Base-by-base conservation (phyloP, 2,113 vertebrate genomes). In the Progne subis region DNA sequence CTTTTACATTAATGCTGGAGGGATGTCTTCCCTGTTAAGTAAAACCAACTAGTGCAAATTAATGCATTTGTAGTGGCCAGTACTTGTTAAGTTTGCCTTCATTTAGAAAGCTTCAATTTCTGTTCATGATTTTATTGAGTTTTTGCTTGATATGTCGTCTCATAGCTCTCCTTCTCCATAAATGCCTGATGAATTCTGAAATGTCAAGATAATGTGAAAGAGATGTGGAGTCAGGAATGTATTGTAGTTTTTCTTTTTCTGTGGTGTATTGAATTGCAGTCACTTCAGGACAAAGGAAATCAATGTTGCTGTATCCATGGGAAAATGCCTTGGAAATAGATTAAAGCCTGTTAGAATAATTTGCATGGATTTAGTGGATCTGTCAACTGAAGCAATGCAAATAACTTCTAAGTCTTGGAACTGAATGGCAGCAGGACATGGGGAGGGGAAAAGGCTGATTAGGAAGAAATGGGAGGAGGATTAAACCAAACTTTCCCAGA, bases 401-500 rank as follows among this genome's bases (percentile, higher is more conserved):
- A 78, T 93, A 83, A 78, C 56, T 91, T 94, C 47, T 63, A 52
- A 93, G 71, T 80, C 92, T 59, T 90, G 82, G 52, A 82, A 74
- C 60, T 64, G 88, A 92, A 83, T 93, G 78, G 79, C 52, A 53
- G 23, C 5, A 15, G 44, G 28, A 28, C 24, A 16, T 28, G 61
- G 61, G 53, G 20, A 47, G 41, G 65, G 31, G 37, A 34, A 83
- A 79, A 95, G 70, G 74, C 81, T 90, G 84, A 61, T 92, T 69
- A 92, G 77, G 64, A 94, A 94, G 89, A 92, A 92, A 87, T 31
- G 20, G 83, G 81, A 93, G 85, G 87, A 91, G 82, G 93, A 96
- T 96, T 96, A 97, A 86, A 70, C 14, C 39, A 64, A 90, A 96
- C 79, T 97, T 96, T 92, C 92, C 76, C 85, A 84, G 88, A 86